Evolutionary conservation across 2,888 invertebrate species (phyloP), one percentile per base, ranked within the genome.

Genomic region (Merodon equestris): DNA sequence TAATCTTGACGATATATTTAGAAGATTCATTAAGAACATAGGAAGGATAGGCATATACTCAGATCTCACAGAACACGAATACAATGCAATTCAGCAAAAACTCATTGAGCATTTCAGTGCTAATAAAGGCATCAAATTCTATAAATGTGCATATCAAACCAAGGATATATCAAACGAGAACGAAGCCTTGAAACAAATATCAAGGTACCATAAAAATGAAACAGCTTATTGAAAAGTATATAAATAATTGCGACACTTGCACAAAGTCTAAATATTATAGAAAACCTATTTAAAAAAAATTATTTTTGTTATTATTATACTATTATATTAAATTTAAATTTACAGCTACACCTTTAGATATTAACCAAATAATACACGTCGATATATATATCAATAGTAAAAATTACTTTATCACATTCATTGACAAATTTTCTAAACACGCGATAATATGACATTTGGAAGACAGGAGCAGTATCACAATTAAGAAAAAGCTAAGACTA

Each of bases 341-440:
- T 0, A 73, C 73, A n/a, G 70, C 75, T 34, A 75, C 81, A 18
- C 72, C 72, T 10, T 51, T 40, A 10, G 47, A 48, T 34, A 56
- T 36, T 0, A 71, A 40, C 27, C 36, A 57, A 56, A 57, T 27
- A 34, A 36, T 56, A 36, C 74, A 74, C 18, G 4, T 61, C 15
- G 48, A 60, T 19, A 58, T 54, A 4, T 57, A 48, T 14, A 42
- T 44, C 0, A 54, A 67, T 45, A 10, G 34, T 9, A 63, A 63
- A 44, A 45, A 54, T n/a, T 40, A 44, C 9, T 75, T 63, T 48
- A n/a, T 76, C 1, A 70, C 45, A 27, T 57, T 57, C 27, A 57
- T 64, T 9, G 75, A 75, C 13, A 64, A 57, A 48, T 61, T 70
- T 4, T 48, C 42, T 1, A 70, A 61, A n/a, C 42, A 54, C n/a